phyloP scores from a whole-genome alignment of 2,797 vertebrate genomes.

The Onychomys leucogaster region DNA sequence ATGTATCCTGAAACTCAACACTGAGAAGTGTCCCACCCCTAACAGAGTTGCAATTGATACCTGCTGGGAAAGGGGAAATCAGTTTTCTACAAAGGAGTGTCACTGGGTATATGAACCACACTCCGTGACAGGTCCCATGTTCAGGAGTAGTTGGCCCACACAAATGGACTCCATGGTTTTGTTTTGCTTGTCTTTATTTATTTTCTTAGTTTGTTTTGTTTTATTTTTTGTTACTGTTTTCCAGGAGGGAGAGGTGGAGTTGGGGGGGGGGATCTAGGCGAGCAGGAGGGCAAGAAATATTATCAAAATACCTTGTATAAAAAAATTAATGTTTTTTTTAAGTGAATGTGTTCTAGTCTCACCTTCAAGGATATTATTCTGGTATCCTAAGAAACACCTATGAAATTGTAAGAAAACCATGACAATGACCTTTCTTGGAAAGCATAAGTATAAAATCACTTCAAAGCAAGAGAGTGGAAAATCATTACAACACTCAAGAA shows the following conservation, averaged over 20 bases:
- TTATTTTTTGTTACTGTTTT: background rate
- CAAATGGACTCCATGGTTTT: background rate
- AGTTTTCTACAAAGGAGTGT: background rate
- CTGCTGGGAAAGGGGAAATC: background rate
- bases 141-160: background rate
- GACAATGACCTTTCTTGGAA: background rate
- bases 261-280: background rate
- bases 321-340: background rate
- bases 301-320: background rate
- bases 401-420: slow-evolving; percentile 23
- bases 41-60: background rate
- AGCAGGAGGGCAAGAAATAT: background rate
- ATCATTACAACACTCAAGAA: background rate
- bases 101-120: background rate
- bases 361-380: background rate
- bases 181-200: background rate
- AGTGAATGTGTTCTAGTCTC: background rate
- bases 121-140: background rate
- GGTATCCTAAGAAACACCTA: background rate
- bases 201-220: background rate
- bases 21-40: background rate
- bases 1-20: background rate
- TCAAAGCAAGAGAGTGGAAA: slow-evolving; percentile 16
- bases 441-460: background rate
- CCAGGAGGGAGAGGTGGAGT: background rate